Evolutionary conservation across 23 tunicate genomes (phyloP), one percentile per base, ranked within the genome.

Genomic region (Clavelina lepadiformis): DNA sequence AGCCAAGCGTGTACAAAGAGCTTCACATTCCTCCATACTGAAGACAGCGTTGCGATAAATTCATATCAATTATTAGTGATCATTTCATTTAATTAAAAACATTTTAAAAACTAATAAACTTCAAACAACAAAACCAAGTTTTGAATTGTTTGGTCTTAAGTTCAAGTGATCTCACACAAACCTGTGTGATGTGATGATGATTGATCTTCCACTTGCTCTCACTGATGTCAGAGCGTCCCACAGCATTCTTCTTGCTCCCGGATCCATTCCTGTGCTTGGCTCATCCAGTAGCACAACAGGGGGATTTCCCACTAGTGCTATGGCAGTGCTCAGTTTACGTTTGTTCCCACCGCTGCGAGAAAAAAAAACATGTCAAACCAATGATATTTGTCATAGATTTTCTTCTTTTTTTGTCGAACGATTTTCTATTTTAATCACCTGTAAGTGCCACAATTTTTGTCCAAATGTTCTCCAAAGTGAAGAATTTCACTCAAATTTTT

Each of bases 11-110:
- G 74, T 83, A 35, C 91, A 83, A 15, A 83, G 53, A 1, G 91
- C 91, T 57, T 79, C 91, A 60, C 91, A 83, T 68, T 83, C 91
- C 46, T 83, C 91, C 91, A 83, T 83, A 36, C 83, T 78, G 74
- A 37, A 56, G n/a, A n/a, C n/a, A n/a, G n/a, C n/a, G n/a, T n/a
- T n/a, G n/a, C n/a, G n/a, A n/a, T n/a, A n/a, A n/a, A n/a, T n/a
- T n/a, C n/a, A n/a, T n/a, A n/a, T n/a, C n/a, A n/a, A n/a, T n/a
- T n/a, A n/a, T n/a, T n/a, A n/a, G n/a, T n/a, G n/a, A n/a, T n/a
- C n/a, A n/a, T n/a, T n/a, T n/a, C 29, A n/a, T 25, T 25, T 56
- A 19, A 56, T 18, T 19, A 46, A 19, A 46, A n/a, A n/a, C n/a
- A n/a, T n/a, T n/a, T n/a, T n/a, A n/a, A n/a, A 46, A 46, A 19